Evolutionary conservation across 2,797 vertebrate genomes (phyloP).

Genomic region (Meda fulgida): DNA sequence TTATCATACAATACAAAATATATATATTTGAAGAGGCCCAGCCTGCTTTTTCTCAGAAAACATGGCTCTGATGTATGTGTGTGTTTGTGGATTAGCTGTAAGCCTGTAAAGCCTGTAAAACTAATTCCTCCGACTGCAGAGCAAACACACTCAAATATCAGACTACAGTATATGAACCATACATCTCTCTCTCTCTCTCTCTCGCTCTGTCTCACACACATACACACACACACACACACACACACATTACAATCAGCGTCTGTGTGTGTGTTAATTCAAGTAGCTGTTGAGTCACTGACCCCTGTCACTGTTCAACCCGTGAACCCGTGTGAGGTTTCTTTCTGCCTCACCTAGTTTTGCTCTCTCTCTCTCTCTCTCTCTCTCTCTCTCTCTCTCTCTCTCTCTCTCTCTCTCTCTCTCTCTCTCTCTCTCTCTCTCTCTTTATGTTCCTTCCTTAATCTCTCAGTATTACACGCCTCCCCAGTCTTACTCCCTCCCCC

Average conservation of each 20-base stretch:
- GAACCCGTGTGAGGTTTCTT: not conserved
- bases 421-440: constrained; percentile 10
- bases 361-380: not conserved
- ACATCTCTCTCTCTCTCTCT: not conserved
- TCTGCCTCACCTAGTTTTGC: not conserved
- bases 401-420: not conserved
- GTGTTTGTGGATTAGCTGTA: constrained; percentile 12
- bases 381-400: not conserved
- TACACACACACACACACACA: not conserved
- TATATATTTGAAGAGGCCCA: not conserved
- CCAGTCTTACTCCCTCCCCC: constrained; percentile 36
- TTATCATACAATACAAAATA: not conserved
- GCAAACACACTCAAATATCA: constrained; percentile 17
- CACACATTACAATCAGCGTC: not conserved
- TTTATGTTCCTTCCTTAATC: constrained; percentile 43
- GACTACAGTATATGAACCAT: not conserved
- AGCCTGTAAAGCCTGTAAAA: constrained; percentile 30
- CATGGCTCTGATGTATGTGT: not conserved
- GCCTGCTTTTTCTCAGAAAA: not conserved
- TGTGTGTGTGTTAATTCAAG: constrained; percentile 22
- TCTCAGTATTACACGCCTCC: constrained; percentile 40
- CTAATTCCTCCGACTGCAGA: constrained; percentile 43
- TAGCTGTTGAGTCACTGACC: constrained; percentile 19
- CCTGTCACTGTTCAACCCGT: constrained; percentile 17
- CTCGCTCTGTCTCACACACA: too few relatives aligned